Evolutionary conservation across 2,888 invertebrate species (phyloP), one percentile per base, ranked within the genome.

Genomic region (Junonia oenone): DNA sequence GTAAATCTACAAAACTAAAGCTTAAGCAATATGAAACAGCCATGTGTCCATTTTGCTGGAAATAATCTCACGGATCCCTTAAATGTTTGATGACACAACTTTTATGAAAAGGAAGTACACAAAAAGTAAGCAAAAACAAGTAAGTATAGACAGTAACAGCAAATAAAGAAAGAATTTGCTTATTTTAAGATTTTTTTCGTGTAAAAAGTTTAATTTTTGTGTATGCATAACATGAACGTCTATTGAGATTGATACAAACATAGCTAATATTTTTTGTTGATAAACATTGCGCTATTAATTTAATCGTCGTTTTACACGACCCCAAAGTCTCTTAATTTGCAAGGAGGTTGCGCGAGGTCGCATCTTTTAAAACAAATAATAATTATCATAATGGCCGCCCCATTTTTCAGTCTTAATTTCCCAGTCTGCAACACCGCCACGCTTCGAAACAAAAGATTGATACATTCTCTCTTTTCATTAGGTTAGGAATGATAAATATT

Each of bases 331-430:
- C 58, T 53, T 55, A 58, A 58, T 52, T 58, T 51, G 50, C 55
- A 29, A 57, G 60, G 43, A 57, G 57, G 55, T 47, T 46, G 46
- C 38, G 19, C 11, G 31, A 14, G 54, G 31, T 58, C 51, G 56
- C 45, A 56, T 58, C 50, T 58, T 62, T 59, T 53, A 53, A 78
- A 78, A 82, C 79, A 84, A 86, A 87, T 82, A 78, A 83, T 77
- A 76, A 86, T 87, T 83, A 79, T 67, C 76, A 75, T 84, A 84
- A 85, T 83, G 75, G 78, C 60, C 67, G 52, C 67, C 70, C 72
- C 78, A 86, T 87, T 84, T 84, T 81, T 84, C 82, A 68, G 75
- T 73, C 80, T 83, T 87, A 83, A 84, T 83, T 83, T 80, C 72
- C 71, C 71, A 56, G 62, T 64, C 71, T 69, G 73, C 64, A 65